Evolutionary conservation across 2,113 vertebrate species (phyloP).

Genomic region (Sebastes schlegelii): DNA sequence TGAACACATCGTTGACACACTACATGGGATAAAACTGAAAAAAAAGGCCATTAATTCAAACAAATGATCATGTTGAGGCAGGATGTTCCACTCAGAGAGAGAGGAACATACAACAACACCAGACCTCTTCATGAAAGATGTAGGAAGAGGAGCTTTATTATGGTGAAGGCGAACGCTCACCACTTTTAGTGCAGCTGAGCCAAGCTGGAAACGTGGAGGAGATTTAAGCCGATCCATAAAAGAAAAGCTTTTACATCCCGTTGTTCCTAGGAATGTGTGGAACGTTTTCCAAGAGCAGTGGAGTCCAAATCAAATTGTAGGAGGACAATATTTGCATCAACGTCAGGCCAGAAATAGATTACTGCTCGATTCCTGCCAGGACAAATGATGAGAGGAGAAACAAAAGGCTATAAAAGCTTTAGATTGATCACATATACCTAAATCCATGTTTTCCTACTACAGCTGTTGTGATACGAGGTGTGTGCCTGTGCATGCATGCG

Average conservation of each 20-base stretch:
- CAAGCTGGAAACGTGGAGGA: conserved; percentile 26
- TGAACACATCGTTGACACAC: background rate
- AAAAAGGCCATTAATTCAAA: background rate
- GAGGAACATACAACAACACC: background rate
- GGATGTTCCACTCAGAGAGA: conserved; percentile 20
- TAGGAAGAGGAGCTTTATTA: conserved; percentile 15
- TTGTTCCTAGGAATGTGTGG: conserved; percentile 10
- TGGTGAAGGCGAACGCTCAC: background rate
- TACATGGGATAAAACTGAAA: background rate
- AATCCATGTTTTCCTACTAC: background rate
- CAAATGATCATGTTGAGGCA: background rate
- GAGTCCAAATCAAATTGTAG: conserved; percentile 46
- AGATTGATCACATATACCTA: conserved; percentile 21
- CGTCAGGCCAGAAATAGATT: conserved; percentile 22
- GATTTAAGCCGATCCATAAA: conserved; percentile 14
- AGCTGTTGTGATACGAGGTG: background rate
- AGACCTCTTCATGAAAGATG: conserved; percentile 43
- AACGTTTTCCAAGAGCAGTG: conserved; percentile 30
- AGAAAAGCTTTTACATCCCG: conserved; percentile 10
- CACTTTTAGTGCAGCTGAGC: conserved; percentile 10
- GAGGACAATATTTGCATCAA: conserved; percentile 35
- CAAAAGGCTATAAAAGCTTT: conserved; percentile 2
- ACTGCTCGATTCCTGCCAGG: background rate
- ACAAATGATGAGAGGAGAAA: conserved; percentile 19
- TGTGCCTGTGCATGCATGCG: conserved; percentile 1